Percentiles rank a stretch among this genome's conserved stretches.
These are phyloP conservation scores for Tetramorium alpestre DNA, from an alignment of 1,140 invertebrate species.

Conservation along the genomic window DNA sequence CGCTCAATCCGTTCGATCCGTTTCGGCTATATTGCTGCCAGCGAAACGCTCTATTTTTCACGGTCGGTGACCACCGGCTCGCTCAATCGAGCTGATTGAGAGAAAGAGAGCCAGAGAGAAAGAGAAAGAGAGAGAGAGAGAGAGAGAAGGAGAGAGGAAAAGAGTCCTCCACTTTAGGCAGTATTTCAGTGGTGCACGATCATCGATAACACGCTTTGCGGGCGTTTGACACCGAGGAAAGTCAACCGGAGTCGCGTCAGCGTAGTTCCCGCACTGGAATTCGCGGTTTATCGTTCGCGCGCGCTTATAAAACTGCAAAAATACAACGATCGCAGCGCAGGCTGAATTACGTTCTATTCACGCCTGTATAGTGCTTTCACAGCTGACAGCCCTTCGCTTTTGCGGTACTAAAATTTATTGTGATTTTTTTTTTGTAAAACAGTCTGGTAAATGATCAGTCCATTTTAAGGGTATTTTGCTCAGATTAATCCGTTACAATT, in stretches of 20 bases:
- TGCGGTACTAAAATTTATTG: conserved; percentile 26
- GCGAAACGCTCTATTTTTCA: conserved; percentile 46
- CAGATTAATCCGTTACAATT: neutral
- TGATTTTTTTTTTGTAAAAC: neutral
- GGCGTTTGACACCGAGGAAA: conserved; percentile 47
- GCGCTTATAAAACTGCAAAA: conserved; percentile 44
- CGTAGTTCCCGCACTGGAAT: neutral
- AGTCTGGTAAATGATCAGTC: neutral
- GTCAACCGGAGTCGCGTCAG: conserved; percentile 45
- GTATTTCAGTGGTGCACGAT: conserved; percentile 48
- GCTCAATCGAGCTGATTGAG: conserved; percentile 28
- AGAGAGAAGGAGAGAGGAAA: neutral
- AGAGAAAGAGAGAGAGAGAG: neutral
- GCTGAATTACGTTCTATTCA: conserved; percentile 55
- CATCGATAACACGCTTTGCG: conserved; percentile 58
- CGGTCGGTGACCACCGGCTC: neutral
- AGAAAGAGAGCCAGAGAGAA: neutral
- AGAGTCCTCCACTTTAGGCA: conserved; percentile 37
- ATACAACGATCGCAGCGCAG: conserved; percentile 19
- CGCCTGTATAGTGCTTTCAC: neutral
- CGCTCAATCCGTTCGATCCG: conserved; percentile 44
- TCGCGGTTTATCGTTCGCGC: conserved; percentile 42
- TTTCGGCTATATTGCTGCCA: conserved; percentile 42
- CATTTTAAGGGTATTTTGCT: neutral
- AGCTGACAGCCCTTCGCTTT: neutral